Base-by-base conservation (phyloP, 92 coral and sea anemone species). In the Palythoa heliodiscus region DNA sequence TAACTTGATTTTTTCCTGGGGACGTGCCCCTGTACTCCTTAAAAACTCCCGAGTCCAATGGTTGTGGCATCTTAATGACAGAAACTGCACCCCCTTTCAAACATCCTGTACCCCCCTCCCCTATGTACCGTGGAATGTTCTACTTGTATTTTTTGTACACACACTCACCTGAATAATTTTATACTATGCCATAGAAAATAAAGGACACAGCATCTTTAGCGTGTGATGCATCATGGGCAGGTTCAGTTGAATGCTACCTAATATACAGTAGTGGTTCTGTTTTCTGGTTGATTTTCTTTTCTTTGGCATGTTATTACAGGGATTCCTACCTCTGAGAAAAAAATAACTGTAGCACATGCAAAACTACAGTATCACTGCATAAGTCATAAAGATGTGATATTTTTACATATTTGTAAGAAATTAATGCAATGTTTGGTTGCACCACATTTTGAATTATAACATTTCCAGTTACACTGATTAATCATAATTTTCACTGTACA, bases 1-100 rank as follows among this genome's bases (percentile, higher is more conserved):
- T 69, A 69, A 69, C 73, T 69, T 69, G 38, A 69, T 69, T 69
- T 69, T 20, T 69, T 69, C 73, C 73, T 35, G 73, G 73, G 73
- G 73, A 69, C 48, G 25, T n/a, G 48, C 48, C 48, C 48, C 48
- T 43, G 69, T 69, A 69, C 43, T 15, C 40, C 73, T 43, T 69
- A 17, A 61, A 17, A 61, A 61, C 35, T 61, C 22, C 69, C 69
- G 69, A 61, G 69, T 61, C 69, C 69, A 61, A 61, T 61, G 69
- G 69, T 61, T 61, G 69, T 61, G 24, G 35, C 69, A 61, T 61
- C 48, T 43, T 61, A 61, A 61, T 61, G 69, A 61, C 69, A 61
- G 69, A 61, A 61, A 61, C 69, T 35, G 43, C 39, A 69, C 73
- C 73, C 43, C 25, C 73, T 69, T 69, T 69, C 73, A 69, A 69